These are phyloP conservation scores for Ascaphus truei DNA, from an alignment of 2,113 vertebrate genomes.

Conservation along the genomic window DNA sequence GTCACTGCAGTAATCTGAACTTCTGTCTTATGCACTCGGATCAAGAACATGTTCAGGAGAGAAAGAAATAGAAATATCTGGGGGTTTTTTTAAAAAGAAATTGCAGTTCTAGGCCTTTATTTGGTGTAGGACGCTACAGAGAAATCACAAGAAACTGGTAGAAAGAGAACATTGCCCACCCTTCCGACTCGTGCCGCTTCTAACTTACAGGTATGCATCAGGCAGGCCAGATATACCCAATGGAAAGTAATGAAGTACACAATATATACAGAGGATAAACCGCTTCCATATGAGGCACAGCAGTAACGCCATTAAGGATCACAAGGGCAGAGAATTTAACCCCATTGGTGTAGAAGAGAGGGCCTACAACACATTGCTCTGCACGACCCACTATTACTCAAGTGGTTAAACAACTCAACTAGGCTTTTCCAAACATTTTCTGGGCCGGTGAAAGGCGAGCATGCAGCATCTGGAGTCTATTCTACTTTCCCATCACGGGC, in stretches of 20 bases:
- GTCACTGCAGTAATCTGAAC: no score
- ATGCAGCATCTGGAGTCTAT: slow-evolving; percentile 12
- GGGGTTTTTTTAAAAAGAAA: no score
- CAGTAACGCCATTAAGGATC: neutral
- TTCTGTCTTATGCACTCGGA: no score
- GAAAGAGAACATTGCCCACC: neutral
- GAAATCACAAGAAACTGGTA: no score
- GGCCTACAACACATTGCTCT: no score
- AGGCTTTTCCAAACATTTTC: neutral
- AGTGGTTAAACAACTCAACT: neutral
- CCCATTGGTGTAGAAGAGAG: no score
- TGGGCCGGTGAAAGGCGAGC: slow-evolving; percentile 18
- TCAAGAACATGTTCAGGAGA: no score
- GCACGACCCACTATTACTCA: no score
- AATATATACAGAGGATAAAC: neutral
- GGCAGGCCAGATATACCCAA: neutral
- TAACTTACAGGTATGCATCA: neutral
- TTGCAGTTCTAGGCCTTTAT: no score
- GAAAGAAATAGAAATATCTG: no score
- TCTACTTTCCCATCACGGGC: neutral
- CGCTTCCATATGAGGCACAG: slow-evolving; percentile 17
- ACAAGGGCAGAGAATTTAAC: no score
- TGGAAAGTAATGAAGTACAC: slow-evolving; percentile 8
- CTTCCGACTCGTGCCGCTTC: neutral
- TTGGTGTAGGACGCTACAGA: no score